phyloP scores from a whole-genome alignment of 2,797 vertebrate species.

The Arnoldichthys spilopterus region DNA sequence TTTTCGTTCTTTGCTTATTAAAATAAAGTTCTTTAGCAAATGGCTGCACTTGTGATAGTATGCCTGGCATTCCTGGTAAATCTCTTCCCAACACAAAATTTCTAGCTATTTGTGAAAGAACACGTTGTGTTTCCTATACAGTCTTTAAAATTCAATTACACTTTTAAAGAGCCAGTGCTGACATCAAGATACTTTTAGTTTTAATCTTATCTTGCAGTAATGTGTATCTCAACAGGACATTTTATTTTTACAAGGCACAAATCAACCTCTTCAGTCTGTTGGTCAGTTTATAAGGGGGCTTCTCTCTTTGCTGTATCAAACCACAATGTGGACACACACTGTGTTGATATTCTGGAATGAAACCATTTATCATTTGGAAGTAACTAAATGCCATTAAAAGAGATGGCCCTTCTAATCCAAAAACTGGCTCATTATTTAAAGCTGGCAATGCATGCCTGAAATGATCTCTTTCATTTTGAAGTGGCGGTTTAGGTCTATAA shows the following conservation, averaged over 20 bases:
- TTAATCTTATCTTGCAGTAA: conserved; percentile 36
- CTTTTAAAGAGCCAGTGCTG: conserved; percentile 40
- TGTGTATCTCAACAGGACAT: conserved; percentile 34
- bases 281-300: conserved; percentile 34
- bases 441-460: conserved; percentile 12
- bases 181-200: conserved; percentile 1
- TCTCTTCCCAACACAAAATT: conserved; percentile 48
- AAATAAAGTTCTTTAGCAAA: conserved; percentile 20
- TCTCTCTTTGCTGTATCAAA: conserved; percentile 42
- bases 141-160: conserved; percentile 42
- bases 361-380: conserved; percentile 54
- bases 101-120: conserved; percentile 46
- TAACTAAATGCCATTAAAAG: conserved; percentile 47
- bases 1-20: conserved; percentile 21
- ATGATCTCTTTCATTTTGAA: no score
- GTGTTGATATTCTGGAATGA: conserved; percentile 55
- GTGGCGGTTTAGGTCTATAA: no score
- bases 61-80: conserved; percentile 44
- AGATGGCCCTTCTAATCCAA: conserved; percentile 18
- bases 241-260: conserved; percentile 7
- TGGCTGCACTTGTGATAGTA: conserved; percentile 25
- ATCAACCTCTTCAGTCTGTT: conserved; percentile 27
- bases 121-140: conserved; percentile 44
- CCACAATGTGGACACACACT: conserved; percentile 49
- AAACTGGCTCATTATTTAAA: no score